Percentiles rank a stretch among this genome's conserved stretches.
These are phyloP conservation scores for Galago senegalensis DNA, from an alignment of 2,797 vertebrate genomes.

Conservation along the genomic window DNA sequence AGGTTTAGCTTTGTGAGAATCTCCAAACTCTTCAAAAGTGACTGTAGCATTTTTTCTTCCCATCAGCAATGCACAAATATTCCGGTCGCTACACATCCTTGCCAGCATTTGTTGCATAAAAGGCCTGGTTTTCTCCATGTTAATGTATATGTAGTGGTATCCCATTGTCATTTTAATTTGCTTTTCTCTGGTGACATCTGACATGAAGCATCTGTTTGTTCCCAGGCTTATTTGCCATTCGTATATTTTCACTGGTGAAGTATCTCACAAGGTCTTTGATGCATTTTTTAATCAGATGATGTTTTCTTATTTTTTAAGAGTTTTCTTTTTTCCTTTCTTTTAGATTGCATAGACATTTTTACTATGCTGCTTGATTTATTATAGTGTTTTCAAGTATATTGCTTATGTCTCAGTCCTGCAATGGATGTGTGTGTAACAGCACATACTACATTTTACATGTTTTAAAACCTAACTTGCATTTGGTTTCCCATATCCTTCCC, in stretches of 20 bases:
- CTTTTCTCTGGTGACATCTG: neutral
- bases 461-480: neutral
- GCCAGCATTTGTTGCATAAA: neutral
- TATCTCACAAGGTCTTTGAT: neutral
- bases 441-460: neutral
- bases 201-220: neutral
- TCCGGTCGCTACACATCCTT: neutral
- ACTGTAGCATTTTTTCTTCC: neutral
- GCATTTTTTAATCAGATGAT: neutral
- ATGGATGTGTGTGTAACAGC: neutral
- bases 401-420: neutral
- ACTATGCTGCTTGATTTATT: neutral
- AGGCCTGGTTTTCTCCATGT: neutral
- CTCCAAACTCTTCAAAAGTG: neutral
- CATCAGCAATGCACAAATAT: neutral
- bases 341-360: neutral
- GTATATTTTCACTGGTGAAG: neutral
- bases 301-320: neutral
- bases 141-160: neutral
- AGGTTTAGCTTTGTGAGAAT: neutral
- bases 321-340: neutral
- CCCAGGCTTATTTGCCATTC: neutral
- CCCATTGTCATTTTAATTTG: neutral
- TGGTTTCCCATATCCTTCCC: neutral
- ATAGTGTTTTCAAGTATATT: neutral